Base-by-base conservation (phyloP, 2,888 invertebrate species). In the Trachelus iudaicus region DNA sequence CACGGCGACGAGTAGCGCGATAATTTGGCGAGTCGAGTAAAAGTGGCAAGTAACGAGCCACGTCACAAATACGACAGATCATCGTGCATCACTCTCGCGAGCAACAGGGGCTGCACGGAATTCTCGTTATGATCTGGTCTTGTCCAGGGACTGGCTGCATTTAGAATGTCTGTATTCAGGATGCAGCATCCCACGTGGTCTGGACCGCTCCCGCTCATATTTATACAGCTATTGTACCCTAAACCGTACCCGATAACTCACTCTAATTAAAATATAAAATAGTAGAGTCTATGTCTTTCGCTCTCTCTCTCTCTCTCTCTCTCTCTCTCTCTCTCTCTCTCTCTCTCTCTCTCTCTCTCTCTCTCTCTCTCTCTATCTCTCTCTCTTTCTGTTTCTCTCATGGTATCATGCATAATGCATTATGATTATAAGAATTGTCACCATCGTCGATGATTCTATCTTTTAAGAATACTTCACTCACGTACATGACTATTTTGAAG, bases 191-290 rank as follows among this genome's bases (percentile, higher is more conserved):
- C 88, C 88, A 88, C 89, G 88, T 87, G 85, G 56, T 56, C 56
- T 23, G 56, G 85, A 83, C 81, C 85, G 82, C 86, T 84, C 84
- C 87, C 86, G 83, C 80, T 82, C 79, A 84, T 84, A 89, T 89
- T 89, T 89, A 89, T 89, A 88, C 84, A 86, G 82, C 89, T 86
- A 89, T 89, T 89, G 89, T 89, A 85, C 85, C 85, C 86, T 85
- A 86, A 87, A 86, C 86, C 84, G 84, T 81, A 85, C 80, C 84
- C 86, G 80, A 87, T 89, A 89, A 89, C 87, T 89, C 89, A 89
- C 85, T 81, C 87, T 89, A 89, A 89, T 89, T 89, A 89, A 78
- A 79, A 79, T 80, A 76, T 79, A 77, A 79, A 79, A 76, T 77
- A 77, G 76, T 77, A 35, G 34, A 37, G 68, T 69, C 31, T 76